Evolutionary conservation across 1,140 invertebrate species (phyloP), one percentile per base, ranked within the genome.

Genomic region (Brachionus rubens): DNA sequence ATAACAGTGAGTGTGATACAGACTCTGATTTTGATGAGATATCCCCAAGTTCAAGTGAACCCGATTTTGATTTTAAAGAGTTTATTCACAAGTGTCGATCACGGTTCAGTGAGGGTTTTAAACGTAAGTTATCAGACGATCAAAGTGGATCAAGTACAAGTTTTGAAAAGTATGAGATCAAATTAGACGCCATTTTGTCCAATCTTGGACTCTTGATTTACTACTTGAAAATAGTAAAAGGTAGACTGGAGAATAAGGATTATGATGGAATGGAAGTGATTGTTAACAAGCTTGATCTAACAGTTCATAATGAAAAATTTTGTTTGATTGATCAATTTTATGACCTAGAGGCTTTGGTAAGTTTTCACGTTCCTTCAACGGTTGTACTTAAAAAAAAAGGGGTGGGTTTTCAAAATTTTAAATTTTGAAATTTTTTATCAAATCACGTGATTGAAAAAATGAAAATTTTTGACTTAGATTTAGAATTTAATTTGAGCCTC

Each of bases 61-160:
- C 54, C 36, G 54, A 59, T 36, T 59, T 59, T 19, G 54, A 59
- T 59, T 33, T 59, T 33, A 59, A 19, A 59, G 9, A 2, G 6
- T 33, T 19, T 36, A 5, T 28, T 16, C 7, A 59, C 3, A 40
- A 19, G 19, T 40, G 9, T 28, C n/a, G n/a, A n/a, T n/a, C n/a
- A n/a, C n/a, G n/a, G n/a, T n/a, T n/a, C n/a, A n/a, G n/a, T n/a
- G 12, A 16, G 3, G 16, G 12, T 16, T 5, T 33, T 12, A 5
- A n/a, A 30, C 0, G 6, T 26, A 30, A 5, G 9, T 3, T 5
- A 36, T 5, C 3, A 5, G 9, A 3, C 9, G 33, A 36, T 36
- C 9, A 9, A 5, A 36, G 33, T 36, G 9, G 3, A 5, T 5
- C 3, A 9, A 5, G 4, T 3, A 3, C 3, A 36, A 5, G 9